Percentiles rank a stretch among this genome's conserved stretches.
Conservation (phyloP, 2,888 invertebrate genomes). For the Mythimna vitellina region DNA sequence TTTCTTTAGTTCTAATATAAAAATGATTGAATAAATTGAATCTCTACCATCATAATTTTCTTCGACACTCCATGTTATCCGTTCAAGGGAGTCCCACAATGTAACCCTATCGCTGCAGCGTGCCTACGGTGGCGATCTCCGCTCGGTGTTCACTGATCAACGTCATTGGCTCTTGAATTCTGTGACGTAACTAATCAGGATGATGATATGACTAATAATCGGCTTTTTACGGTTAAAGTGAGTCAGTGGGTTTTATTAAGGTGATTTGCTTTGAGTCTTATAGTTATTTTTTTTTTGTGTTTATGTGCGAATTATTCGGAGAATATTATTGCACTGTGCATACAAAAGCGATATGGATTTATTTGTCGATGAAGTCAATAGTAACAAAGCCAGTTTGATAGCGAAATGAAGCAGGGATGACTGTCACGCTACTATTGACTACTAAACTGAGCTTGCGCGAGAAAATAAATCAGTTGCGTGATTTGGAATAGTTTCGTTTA, state of each 20-base stretch:
- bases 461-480: no score
- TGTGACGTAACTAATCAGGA: conserved; percentile 73
- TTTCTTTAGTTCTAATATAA: no score
- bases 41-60: not conserved
- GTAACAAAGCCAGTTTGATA: no score
- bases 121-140: conserved; percentile 80
- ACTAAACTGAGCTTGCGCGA: no score
- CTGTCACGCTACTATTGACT: no score
- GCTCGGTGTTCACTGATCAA: conserved; percentile 74
- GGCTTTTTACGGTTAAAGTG: conserved; percentile 26
- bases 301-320: not conserved
- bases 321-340: no score
- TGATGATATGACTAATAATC: conserved; percentile 61
- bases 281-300: not conserved
- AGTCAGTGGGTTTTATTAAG: conserved; percentile 11
- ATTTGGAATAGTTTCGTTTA: no score
- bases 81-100: conserved; percentile 68
- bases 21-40: no score
- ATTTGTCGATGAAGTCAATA: no score
- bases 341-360: no score
- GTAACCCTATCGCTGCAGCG: conserved; percentile 80
- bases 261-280: not conserved
- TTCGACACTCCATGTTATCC: conserved; percentile 55
- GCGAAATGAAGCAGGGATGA: no score
- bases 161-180: conserved; percentile 78